These are phyloP conservation scores for Gryllus longicercus DNA, from an alignment of 2,888 invertebrate genomes.

Conservation along the genomic window DNA sequence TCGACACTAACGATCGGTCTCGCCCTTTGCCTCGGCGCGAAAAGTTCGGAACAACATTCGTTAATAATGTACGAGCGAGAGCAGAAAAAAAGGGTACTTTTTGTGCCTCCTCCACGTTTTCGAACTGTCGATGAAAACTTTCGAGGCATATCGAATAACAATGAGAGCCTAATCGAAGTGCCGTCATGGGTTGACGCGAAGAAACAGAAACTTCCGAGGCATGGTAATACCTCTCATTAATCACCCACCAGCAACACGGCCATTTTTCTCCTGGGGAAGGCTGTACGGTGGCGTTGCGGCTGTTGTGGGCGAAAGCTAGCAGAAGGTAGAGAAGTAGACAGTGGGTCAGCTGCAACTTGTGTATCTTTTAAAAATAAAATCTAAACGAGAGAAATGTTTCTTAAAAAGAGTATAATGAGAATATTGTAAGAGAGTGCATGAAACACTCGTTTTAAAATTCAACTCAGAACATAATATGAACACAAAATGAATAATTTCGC, in stretches of 20 bases:
- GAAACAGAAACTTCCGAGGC: background rate
- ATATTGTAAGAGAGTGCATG: too few relatives aligned
- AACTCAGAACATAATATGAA: too few relatives aligned
- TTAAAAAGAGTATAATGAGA: too few relatives aligned
- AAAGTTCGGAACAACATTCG: conserved; percentile 1
- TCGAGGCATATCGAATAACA: background rate
- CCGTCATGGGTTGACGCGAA: background rate
- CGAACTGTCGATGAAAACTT: background rate
- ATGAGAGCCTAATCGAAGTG: background rate
- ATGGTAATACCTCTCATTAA: background rate
- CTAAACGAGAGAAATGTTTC: too few relatives aligned
- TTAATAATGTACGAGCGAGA: background rate
- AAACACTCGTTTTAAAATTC: too few relatives aligned
- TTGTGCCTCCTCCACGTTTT: background rate
- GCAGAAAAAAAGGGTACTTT: background rate
- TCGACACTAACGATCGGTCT: background rate
- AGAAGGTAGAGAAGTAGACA: too few relatives aligned
- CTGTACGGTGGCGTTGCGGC: too few relatives aligned
- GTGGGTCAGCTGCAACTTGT: too few relatives aligned
- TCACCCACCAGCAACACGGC: background rate
- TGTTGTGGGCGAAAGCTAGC: too few relatives aligned
- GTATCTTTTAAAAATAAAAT: too few relatives aligned
- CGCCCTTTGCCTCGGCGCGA: background rate
- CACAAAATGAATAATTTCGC: too few relatives aligned
- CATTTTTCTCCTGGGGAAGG: background rate